Evolutionary conservation across 2,797 vertebrate genomes (phyloP).

Genomic region (Denticeps clupeoides): DNA sequence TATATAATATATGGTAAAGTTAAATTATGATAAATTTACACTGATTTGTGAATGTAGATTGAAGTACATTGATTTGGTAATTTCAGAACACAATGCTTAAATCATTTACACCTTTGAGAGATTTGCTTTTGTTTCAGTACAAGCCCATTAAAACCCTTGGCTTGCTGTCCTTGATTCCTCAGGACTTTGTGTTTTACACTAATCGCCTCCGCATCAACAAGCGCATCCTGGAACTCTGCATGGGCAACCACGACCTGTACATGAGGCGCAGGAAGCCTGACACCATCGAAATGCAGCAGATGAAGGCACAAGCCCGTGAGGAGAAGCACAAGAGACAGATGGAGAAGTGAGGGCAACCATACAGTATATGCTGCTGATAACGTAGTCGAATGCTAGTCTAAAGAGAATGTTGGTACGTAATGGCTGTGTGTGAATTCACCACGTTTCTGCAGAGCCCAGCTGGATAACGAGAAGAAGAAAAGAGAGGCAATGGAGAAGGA

Average conservation of each 20-base stretch:
- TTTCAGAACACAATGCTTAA: no score
- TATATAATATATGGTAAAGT: no score
- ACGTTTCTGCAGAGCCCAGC: slow-evolving; percentile 66
- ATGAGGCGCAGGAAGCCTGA: slow-evolving; percentile 84
- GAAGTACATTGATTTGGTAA: no score
- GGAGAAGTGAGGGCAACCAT: slow-evolving; percentile 54
- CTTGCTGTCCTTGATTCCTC: no score
- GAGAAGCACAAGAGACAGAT: slow-evolving; percentile 84
- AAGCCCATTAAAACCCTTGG: no score
- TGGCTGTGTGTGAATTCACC: not conserved
- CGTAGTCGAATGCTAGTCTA: no score
- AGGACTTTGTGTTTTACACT: slow-evolving; percentile 90
- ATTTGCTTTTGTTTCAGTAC: no score
- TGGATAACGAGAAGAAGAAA: slow-evolving; percentile 83
- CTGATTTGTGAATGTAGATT: no score
- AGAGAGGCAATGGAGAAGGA: slow-evolving; percentile 81
- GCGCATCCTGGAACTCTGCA: slow-evolving; percentile 83
- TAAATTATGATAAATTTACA: no score
- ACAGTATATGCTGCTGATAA: no score
- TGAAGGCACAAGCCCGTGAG: slow-evolving; percentile 90
- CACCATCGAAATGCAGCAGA: slow-evolving; percentile 95
- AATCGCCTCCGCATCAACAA: slow-evolving; percentile 87
- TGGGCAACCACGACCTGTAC: slow-evolving; percentile 91
- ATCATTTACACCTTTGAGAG: no score
- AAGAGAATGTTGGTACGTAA: not conserved